A percentile compares a stretch with the other conserved stretches of the same genome.
Conservation (phyloP, 1,140 invertebrate genomes). For the Drosophila pandora region DNA sequence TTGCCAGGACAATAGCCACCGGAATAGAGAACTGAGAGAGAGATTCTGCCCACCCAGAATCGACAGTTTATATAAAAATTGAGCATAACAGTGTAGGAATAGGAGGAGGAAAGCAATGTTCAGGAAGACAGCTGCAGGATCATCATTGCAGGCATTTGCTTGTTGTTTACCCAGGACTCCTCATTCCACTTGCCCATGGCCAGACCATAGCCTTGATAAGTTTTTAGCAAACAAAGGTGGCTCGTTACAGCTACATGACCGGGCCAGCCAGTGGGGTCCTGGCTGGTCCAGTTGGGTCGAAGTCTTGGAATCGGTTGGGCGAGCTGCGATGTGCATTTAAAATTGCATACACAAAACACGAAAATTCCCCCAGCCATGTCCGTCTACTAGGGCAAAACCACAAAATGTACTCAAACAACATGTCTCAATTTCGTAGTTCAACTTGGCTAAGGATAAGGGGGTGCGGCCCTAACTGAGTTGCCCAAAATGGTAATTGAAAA, state of each 20-base stretch:
- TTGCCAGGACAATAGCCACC: conserved; percentile 26
- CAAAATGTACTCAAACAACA: conserved; percentile 79
- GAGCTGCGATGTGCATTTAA: conserved; percentile 50
- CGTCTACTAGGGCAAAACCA: conserved; percentile 45
- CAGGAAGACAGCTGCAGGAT: conserved; percentile 39
- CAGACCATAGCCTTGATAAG: conserved; percentile 73
- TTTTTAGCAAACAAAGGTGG: conserved; percentile 74
- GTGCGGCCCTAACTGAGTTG: conserved; percentile 19
- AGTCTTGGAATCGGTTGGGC: conserved; percentile 5
- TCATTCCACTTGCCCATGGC: conserved; percentile 2
- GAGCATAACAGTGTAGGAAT: conserved; percentile 18
- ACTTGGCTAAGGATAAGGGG: conserved; percentile 24
- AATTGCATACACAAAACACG: conserved; percentile 53
- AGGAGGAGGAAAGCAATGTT: not conserved
- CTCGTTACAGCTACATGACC: conserved; percentile 69
- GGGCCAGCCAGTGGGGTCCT: too few relatives aligned
- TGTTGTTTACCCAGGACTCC: conserved; percentile 50
- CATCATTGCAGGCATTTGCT: conserved; percentile 69
- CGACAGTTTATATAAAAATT: conserved; percentile 70
- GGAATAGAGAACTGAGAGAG: conserved; percentile 12
- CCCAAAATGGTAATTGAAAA: conserved; percentile 50
- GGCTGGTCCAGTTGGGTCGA: too few relatives aligned
- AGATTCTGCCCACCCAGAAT: conserved; percentile 44
- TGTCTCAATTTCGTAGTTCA: conserved; percentile 72
- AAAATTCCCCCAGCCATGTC: conserved; percentile 24